Base-by-base conservation (phyloP, 2,797 vertebrate species). In the Centropyge bicolor region DNA sequence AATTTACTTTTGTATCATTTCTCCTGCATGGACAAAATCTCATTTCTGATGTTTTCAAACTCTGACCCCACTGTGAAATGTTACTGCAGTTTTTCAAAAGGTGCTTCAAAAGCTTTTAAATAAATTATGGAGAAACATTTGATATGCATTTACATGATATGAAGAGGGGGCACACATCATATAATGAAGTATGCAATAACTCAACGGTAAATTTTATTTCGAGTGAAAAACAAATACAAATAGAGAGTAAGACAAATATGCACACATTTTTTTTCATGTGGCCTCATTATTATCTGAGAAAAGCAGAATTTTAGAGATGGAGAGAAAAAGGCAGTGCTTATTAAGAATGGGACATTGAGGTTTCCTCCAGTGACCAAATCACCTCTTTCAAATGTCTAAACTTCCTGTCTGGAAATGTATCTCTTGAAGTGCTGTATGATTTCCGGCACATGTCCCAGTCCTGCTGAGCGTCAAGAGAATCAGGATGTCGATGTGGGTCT, bases 371-470 rank as follows among this genome's bases (percentile, higher is more conserved):
- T 24, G 41, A 57, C 40, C 19, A n/a, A 20, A 77, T 56, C 14
- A 24, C 31, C 27, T 71, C 20, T 31, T 59, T 67, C 19, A 36
- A 27, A 11, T 4, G 46, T 69, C 24, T 68, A 6, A 72, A 71
- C 65, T 63, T 68, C 57, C 52, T 27, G 60, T 75, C 38, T 74
- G 38, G 64, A 64, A 61, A 49, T 24, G 36, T 40, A 19, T 72
- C 62, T 83, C 57, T 43, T 27, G 17, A 41, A 14, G 46, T 41
- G 60, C 66, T 43, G 70, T 8, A 49, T 48, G 55, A 54, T 36
- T 66, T 52, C 74, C 31, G 20, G n/a, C 52, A 9, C 3, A 4
- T n/a, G 17, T 66, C 49, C 13, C 20, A 0, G 65, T 59, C 48
- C 54, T 8, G 67, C 63, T 45, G 59, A 61, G 78, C 67, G 55